Base-by-base conservation (phyloP, 2,797 vertebrate genomes). In the Atherinosoma microstoma region DNA sequence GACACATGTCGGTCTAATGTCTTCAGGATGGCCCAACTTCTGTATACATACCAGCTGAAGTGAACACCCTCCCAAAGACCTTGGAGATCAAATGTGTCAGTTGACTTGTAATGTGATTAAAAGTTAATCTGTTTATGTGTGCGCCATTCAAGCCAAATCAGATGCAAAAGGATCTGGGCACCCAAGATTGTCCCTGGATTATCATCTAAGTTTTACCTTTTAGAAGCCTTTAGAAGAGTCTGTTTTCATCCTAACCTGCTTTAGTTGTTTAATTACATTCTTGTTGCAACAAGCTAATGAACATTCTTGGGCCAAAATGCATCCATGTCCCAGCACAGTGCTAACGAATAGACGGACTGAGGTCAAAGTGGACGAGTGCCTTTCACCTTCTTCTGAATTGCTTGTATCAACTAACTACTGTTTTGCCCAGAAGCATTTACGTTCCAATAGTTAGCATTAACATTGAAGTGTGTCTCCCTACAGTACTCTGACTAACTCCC, bases 341-440 rank as follows among this genome's bases (percentile, higher is more conserved):
- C 22, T 30, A 75, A 45, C 32, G 51, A 60, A 78, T 4, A 70
- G 16, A 59, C 6, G 27, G 12, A 66, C 47, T 38, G 6, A 63
- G 29, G 45, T 78, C 40, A 67, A 30, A 61, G 65, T 18, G 59
- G 42, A 70, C 40, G 64, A 35, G n/a, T 36, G n/a, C 2, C 68
- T 75, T 8, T 75, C 60, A 63, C 65, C 27, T n/a, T 57, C 62
- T 27, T 51, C 45, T 49, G 3, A 73, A 29, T 11, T 38, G 0
- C 20, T 36, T 64, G 2, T 78, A 36, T 58, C 20, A n/a, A n/a
- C n/a, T n/a, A 68, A 36, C 12, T n/a, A 7, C 29, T 47, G 18
- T 36, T 65, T 67, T 27, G 42, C 53, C 64, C 67, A 22, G 16
- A 40, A 47, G 32, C 2, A 3, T 57, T 67, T 54, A 16, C 53